Conservation (phyloP, 1,140 invertebrate genomes). For the Pseudomyrmex pallidus region DNA sequence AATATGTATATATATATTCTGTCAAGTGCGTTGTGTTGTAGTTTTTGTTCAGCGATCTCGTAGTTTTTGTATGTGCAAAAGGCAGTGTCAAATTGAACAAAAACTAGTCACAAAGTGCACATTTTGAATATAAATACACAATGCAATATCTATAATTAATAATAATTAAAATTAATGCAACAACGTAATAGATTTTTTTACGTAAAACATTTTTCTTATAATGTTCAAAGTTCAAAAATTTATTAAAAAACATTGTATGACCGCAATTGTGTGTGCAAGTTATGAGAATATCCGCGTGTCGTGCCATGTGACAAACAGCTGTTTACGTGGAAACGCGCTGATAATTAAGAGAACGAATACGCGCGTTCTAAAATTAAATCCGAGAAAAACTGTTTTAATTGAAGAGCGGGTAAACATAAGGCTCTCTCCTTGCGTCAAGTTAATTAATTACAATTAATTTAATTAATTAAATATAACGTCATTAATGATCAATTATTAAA, state of each 20-base stretch:
- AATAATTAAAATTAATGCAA: background rate
- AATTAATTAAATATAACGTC: background rate
- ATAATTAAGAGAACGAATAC: conserved; percentile 8
- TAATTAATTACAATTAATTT: background rate
- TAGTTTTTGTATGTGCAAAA: background rate
- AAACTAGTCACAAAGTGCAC: background rate
- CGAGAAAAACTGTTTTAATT: background rate
- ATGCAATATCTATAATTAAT: conserved; percentile 37
- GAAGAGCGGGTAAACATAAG: background rate
- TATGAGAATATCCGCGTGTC: conserved; percentile 5
- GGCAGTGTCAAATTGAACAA: background rate
- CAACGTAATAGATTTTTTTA: too few species aligned
- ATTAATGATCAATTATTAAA: background rate
- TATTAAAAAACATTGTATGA: too few species aligned
- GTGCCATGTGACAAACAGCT: conserved; percentile 8
- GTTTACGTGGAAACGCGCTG: background rate
- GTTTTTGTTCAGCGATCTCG: background rate
- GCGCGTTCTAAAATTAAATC: conserved; percentile 3
- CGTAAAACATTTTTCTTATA: background rate
- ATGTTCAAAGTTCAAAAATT: background rate
- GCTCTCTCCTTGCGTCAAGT: too few species aligned
- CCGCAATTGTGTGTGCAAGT: background rate
- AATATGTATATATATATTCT: too few species aligned
- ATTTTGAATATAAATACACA: background rate
- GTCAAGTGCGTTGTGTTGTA: background rate